Evolutionary conservation across 2,797 vertebrate genomes (phyloP), one percentile per base, ranked within the genome.

Genomic region (Chaunax sp.): DNA sequence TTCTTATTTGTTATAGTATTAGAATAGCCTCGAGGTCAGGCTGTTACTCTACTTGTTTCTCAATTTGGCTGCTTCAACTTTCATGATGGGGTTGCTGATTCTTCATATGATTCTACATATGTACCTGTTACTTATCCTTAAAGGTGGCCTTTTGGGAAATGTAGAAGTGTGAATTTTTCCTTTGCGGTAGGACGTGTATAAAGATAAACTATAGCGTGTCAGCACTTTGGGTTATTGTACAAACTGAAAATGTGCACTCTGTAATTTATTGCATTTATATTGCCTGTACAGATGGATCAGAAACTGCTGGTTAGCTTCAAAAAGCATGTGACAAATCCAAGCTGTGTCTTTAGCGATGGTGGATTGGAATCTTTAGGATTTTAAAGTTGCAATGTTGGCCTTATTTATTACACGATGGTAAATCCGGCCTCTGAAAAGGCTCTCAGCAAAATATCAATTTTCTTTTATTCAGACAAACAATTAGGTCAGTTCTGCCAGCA

Each of bases 121-220:
- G 23, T 79, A 55, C 41, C 30, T 33, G 40, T 70, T 54, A 44
- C 20, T 77, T 72, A 4, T 44, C 65, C 80, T 62, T 65, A 26
- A 85, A 75, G 65, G 83, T 74, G 75, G 80, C 86, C 75, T 88
- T 86, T 66, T 56, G n/a, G 63, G 77, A 71, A 73, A 51, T 80
- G 62, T 62, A 66, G 12, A 49, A 64, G 22, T 61, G 49, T 71
- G 23, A 49, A 8, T 18, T 47, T 65, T 40, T 30, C 43, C 23
- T 64, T 66, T 55, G 6, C 77, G 46, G 18, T 69, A 71, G 50
- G 57, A 49, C 49, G 45, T 64, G 64, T 73, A 38, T 64, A 47
- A 82, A 78, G 37, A 69, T 56, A 33, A 64, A 47, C 45, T 59
- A 30, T 16, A 69, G 28, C 5, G 23, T 72, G 22, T 55, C 54